Percentiles rank a stretch among this genome's conserved stretches.
Evolutionary conservation across 2,113 vertebrate species (phyloP).

Genomic region (Calyptommatus sinebrachiatus): DNA sequence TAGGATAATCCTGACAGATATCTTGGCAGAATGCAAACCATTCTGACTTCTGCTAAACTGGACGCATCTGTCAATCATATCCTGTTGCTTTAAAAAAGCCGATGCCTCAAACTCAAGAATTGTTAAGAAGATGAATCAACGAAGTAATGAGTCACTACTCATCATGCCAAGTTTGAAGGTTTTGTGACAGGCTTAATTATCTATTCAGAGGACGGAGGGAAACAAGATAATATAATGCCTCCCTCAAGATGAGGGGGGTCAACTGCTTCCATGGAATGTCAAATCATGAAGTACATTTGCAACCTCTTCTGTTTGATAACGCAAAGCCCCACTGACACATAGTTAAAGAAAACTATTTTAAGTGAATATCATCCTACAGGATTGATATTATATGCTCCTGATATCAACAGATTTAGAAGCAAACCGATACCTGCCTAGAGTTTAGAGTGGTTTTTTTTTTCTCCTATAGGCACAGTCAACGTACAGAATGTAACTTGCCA

Average conservation of each 20-base stretch:
- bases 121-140: background rate
- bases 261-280: background rate
- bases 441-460: background rate
- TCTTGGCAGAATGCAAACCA: background rate
- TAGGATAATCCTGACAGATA: slow-evolving; percentile 18
- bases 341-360: background rate
- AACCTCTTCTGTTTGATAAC: background rate
- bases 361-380: background rate
- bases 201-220: slow-evolving; percentile 21
- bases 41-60: background rate
- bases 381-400: background rate
- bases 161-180: slow-evolving; percentile 20
- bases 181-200: slow-evolving; percentile 7
- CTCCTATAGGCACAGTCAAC: background rate
- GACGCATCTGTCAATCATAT: slow-evolving; percentile 3
- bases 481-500: background rate
- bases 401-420: background rate
- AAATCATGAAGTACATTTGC: background rate
- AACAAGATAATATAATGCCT: background rate
- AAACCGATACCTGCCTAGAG: background rate
- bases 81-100: background rate
- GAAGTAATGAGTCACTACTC: slow-evolving; percentile 28
- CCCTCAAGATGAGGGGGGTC: background rate
- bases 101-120: slow-evolving; percentile 8
- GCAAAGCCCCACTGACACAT: background rate